These are phyloP conservation scores for Myotis yumanensis DNA, from an alignment of 2,113 vertebrate species.

Conservation along the genomic window DNA sequence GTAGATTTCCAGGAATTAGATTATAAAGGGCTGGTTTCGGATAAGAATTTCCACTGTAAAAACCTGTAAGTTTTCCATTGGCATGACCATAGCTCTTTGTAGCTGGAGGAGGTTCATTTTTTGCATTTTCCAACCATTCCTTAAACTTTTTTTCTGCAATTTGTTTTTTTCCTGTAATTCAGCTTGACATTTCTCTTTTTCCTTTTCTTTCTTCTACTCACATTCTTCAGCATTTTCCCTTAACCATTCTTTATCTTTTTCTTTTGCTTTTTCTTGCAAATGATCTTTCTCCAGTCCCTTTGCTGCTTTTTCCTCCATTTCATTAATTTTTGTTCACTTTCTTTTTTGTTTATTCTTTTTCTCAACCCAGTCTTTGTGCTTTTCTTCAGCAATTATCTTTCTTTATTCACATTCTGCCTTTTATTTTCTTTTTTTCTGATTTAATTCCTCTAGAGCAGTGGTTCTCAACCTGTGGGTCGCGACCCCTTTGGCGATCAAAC, in stretches of 20 bases:
- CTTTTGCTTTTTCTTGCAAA: conserved; percentile 88
- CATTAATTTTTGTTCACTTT: conserved; percentile 86
- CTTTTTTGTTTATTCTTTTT: conserved; percentile 90
- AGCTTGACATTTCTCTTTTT: conserved; percentile 86
- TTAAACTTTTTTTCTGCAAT: conserved; percentile 90
- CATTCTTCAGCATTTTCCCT: conserved; percentile 87
- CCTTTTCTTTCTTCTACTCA: conserved; percentile 90
- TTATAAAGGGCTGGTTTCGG: conserved; percentile 92
- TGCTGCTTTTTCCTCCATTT: conserved; percentile 85
- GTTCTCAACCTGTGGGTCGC: too few relatives aligned
- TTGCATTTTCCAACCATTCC: conserved; percentile 91
- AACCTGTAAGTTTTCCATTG: conserved; percentile 83
- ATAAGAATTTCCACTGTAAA: conserved; percentile 85
- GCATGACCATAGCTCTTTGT: conserved; percentile 80
- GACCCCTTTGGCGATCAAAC: too few relatives aligned
- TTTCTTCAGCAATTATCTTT: conserved; percentile 86
- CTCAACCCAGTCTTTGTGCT: conserved; percentile 91
- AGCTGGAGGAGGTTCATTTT: conserved; percentile 86
- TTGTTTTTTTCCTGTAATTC: conserved; percentile 86
- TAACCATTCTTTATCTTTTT: conserved; percentile 92
- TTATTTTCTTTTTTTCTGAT: conserved; percentile 82
- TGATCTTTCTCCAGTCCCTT: conserved; percentile 84
- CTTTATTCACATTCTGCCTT: conserved; percentile 85
- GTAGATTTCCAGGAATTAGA: conserved; percentile 95
- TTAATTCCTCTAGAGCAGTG: conserved; percentile 85